Evolutionary conservation across 1,140 invertebrate genomes (phyloP), one percentile per base, ranked within the genome.

Genomic region (Papilio helenus): DNA sequence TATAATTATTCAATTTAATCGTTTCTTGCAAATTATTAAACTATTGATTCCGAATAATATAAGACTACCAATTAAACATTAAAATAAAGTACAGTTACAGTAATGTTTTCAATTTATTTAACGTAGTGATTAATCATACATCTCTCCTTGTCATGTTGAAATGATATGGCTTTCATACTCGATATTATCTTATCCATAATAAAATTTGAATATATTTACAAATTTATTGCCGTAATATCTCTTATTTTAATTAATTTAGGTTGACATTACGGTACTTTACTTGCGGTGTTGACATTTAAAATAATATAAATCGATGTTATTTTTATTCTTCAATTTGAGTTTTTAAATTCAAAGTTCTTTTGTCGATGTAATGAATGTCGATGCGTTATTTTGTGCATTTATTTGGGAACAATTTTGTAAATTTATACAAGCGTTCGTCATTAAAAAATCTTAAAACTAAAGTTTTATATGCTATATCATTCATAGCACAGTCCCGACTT

Each of bases 11-110:
- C 74, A 23, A 61, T 76, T 58, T 5, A 39, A 76, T 34, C 18
- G 14, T 16, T 58, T 20, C 39, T 76, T 51, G 46, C 20, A 77
- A 65, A 61, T 9, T 39, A 58, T 58, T 26, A 74, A 76, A 34
- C 16, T 20, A 1, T 77, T n/a, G 55, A 77, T 77, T 44, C 1
- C 0, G 9, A 39, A 29, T 42, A 76, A 61, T 58, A 26, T 12
- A 76, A 76, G 61, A 26, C 29, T 23, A 29, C 23, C 2, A 12
- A 61, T 34, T 5, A 3, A n/a, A 34, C 5, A 34, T n/a, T 1
- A 20, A 58, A 20, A 58, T 20, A 58, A 58, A 58, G 20, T 20
- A 20, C 16, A 55, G 51, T 55, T 18, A 8, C 5, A n/a, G 39
- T 44, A 42, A 42, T 5, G 16, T n/a, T 39, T 42, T 10, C 20